Percentiles rank a stretch among this genome's conserved stretches.
phyloP scores from a whole-genome alignment of 2,888 invertebrate species.

The Quadroppia sp. region DNA sequence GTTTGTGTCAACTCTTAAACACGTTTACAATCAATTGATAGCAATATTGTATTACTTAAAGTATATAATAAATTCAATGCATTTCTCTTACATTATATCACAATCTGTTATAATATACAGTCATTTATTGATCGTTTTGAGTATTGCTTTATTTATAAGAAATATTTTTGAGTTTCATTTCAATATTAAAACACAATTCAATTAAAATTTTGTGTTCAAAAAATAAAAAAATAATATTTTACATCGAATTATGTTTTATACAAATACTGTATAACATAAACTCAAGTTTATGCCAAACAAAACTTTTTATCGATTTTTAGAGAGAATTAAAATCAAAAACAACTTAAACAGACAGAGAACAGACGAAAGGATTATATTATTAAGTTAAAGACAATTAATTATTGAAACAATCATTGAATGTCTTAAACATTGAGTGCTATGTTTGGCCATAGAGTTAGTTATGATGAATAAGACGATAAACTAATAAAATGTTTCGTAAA shows the following conservation, averaged over 20 bases:
- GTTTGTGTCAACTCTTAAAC: too few species aligned
- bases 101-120: too few species aligned
- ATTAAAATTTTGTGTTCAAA: background rate
- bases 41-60: too few species aligned
- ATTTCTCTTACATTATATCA: too few species aligned
- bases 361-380: background rate
- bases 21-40: too few species aligned
- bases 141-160: too few species aligned
- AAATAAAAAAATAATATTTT: background rate
- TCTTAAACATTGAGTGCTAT: background rate
- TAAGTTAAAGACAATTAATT: constrained; percentile 14
- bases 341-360: background rate
- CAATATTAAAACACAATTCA: background rate
- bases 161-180: too few species aligned
- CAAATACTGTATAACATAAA: background rate
- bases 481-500: constrained; percentile 25
- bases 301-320: background rate
- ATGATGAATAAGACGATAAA: constrained; percentile 7
- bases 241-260: background rate
- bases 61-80: too few species aligned
- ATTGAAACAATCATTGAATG: background rate
- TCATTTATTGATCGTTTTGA: too few species aligned
- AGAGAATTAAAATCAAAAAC: background rate
- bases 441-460: background rate
- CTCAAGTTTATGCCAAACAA: background rate